Evolutionary conservation across 2,888 invertebrate genomes (phyloP), one percentile per base, ranked within the genome.

Genomic region (Stenoptilia bipunctidactyla): DNA sequence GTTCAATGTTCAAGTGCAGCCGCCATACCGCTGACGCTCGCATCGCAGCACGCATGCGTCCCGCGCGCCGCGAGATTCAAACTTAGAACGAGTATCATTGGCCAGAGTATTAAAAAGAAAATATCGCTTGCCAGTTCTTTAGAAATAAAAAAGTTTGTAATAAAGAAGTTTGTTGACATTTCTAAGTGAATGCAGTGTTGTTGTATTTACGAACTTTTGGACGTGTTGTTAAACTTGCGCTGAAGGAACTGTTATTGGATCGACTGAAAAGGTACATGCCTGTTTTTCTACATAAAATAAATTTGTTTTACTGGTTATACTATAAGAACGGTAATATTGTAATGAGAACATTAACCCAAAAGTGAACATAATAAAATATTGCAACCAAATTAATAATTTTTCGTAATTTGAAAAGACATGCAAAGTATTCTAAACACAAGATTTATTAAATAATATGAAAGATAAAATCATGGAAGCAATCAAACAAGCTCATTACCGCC

Each of bases 1-100:
- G 79, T 79, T 77, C 75, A 73, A 72, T 66, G 77, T 63, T 75
- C 73, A 77, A 71, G 74, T 74, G 74, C 75, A 72, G 64, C 67
- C 51, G 55, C 51, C 75, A 75, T 77, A 79, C 70, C 74, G 64
- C 66, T 57, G 55, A 55, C 64, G 63, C 57, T 64, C 56, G 68
- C 57, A 55, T 50, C 48, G 55, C 58, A 53, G 64, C 62, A 61
- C 63, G 65, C 69, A 56, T 61, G 72, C 67, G 65, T 39, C 51
- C 58, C 55, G 53, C 52, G 50, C 48, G 55, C 61, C 56, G 61
- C 53, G 45, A 58, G 48, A 61, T 61, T 56, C 59, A 59, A 64
- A 55, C 50, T 60, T 43, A 59, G 56, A 61, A 59, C 58, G 55
- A 55, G 42, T 4, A 33, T 15, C 12, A 43, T n/a, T 30, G 30